These are phyloP conservation scores for Colossoma macropomum DNA, from an alignment of 2,113 vertebrate species.

Conservation along the genomic window DNA sequence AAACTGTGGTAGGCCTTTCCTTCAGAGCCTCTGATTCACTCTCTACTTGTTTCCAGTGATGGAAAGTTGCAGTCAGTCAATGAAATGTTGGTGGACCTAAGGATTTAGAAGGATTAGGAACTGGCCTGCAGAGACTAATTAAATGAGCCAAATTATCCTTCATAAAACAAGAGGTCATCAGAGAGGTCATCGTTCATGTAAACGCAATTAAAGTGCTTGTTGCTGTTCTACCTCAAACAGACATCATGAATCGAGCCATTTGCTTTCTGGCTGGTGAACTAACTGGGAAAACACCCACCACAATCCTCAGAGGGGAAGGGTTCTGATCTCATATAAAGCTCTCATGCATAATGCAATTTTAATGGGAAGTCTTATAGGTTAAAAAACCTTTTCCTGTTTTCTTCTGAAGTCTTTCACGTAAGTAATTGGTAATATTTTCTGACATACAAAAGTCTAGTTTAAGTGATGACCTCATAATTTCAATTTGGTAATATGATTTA, in stretches of 20 bases:
- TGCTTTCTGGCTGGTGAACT: background rate
- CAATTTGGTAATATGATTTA: slow-evolving; percentile 6
- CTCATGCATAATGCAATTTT: slow-evolving; percentile 16
- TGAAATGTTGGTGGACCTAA: background rate
- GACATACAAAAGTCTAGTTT: background rate
- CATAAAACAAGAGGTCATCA: slow-evolving; percentile 10
- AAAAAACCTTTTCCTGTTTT: background rate
- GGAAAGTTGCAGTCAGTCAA: background rate
- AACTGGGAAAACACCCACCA: background rate
- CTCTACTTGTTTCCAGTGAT: background rate
- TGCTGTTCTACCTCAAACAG: slow-evolving; percentile 22
- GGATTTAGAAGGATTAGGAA: background rate
- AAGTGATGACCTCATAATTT: slow-evolving; percentile 17
- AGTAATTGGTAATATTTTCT: slow-evolving; percentile 16
- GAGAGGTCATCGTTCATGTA: slow-evolving; percentile 5
- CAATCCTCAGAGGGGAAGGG: background rate
- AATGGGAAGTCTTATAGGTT: background rate
- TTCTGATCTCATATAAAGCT: background rate
- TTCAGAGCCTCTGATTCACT: background rate
- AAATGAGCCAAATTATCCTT: slow-evolving; percentile 6
- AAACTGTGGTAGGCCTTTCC: background rate
- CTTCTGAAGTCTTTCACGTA: background rate
- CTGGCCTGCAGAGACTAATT: slow-evolving; percentile 3
- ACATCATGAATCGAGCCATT: slow-evolving; percentile 12
- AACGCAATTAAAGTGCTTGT: slow-evolving; percentile 25